Evolutionary conservation across 2,113 vertebrate genomes (phyloP), one percentile per base, ranked within the genome.

Genomic region (Grantiella picta): DNA sequence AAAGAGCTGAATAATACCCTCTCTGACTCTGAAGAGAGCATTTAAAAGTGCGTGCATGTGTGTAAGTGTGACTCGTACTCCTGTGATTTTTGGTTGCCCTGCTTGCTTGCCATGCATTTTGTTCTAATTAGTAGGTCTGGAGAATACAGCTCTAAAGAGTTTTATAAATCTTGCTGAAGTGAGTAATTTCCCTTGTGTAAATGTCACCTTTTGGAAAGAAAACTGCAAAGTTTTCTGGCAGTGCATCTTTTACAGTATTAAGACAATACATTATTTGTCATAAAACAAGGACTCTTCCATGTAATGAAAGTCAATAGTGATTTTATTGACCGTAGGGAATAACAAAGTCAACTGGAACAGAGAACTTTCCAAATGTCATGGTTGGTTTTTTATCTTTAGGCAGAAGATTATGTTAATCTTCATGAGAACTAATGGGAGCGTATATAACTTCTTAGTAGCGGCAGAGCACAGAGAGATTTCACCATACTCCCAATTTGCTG

Each of bases 131-230:
- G 83, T 25, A 78, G 60, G 10, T 2, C 72, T 70, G 21, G 11
- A 73, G 70, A 94, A 80, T 16, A 23, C 42, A 42, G 42, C 68
- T 82, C 60, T 63, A 56, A 94, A 87, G 75, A 84, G 40, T 40
- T 75, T 60, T 60, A 81, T 90, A 96, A 95, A 95, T 95, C 71
- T 89, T 94, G 27, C 31, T 92, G 71, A 94, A 75, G 64, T 92
- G 63, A 94, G 50, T 90, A 83, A 89, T 96, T 89, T 90, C 63
- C 69, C 81, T 56, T 35, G 68, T 50, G 68, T 82, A 88, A 93
- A 91, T 89, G 66, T 92, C 90, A 92, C 61, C 65, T 71, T 68
- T 90, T 44, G 70, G 75, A 92, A 95, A 87, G 77, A 96, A 97
- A 96, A 63, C 27, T 33, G 50, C 72, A n/a, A 29, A 49, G 61